These are phyloP conservation scores for Tanypteryx hageni DNA, from an alignment of 2,888 invertebrate genomes.

Conservation along the genomic window DNA sequence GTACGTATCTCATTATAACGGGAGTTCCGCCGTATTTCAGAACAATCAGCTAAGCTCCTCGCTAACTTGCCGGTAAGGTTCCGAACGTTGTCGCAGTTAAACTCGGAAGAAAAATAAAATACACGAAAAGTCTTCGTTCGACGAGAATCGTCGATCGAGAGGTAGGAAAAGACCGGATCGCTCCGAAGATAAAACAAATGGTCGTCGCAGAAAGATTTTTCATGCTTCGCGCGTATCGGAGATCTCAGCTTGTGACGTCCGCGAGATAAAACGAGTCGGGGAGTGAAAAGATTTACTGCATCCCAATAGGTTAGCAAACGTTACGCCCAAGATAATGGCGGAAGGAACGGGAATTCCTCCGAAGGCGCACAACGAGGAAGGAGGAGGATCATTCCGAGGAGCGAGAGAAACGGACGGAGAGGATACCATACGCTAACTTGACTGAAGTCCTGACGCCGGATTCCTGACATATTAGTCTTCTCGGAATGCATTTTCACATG, in stretches of 20 bases:
- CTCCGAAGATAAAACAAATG: background rate
- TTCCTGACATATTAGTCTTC: background rate
- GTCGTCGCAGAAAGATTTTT: background rate
- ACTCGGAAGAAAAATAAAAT: no score
- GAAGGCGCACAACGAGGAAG: background rate
- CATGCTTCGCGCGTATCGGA: constrained; percentile 49
- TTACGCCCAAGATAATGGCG: constrained; percentile 22
- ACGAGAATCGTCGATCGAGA: no score
- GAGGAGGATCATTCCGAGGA: constrained; percentile 33
- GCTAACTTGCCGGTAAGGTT: no score
- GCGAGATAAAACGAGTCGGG: constrained; percentile 46
- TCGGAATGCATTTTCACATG: background rate
- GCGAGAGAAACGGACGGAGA: constrained; percentile 21
- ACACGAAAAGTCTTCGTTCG: no score
- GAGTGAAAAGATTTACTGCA: constrained; percentile 38
- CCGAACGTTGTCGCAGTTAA: no score
- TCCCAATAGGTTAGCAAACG: constrained; percentile 42
- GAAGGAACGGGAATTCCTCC: constrained; percentile 37
- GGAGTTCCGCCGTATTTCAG: no score
- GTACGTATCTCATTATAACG: no score
- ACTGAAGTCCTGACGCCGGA: background rate
- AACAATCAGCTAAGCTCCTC: no score
- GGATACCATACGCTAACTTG: constrained; percentile 10
- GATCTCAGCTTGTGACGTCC: constrained; percentile 18
- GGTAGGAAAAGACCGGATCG: background rate